phyloP scores from a whole-genome alignment of 2,113 vertebrate genomes.

The Crotalus helleri region DNA sequence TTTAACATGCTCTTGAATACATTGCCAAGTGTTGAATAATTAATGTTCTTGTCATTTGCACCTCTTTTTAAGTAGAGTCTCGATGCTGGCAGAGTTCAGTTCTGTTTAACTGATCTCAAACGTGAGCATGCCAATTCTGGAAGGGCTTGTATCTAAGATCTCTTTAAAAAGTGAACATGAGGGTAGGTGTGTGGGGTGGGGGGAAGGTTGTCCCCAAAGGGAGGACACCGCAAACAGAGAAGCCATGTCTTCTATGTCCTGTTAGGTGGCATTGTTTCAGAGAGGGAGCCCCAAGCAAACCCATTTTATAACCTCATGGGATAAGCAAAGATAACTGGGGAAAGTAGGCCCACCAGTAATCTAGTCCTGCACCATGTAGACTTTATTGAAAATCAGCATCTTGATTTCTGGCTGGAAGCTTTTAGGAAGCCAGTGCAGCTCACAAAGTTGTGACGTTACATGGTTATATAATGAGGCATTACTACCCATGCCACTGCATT shows the following conservation, averaged over 20 bases:
- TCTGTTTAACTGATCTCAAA: background rate
- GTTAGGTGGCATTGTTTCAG: background rate
- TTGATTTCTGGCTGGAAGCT: background rate
- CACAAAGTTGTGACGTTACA: background rate
- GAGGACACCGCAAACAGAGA: background rate
- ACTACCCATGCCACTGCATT: background rate
- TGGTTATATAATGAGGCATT: background rate
- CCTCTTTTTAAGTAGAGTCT: conserved; percentile 24
- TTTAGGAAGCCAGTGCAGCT: background rate
- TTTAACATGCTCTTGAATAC: background rate
- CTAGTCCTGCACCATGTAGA: background rate
- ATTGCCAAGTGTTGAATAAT: background rate
- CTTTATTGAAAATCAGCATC: background rate
- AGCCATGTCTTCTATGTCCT: background rate
- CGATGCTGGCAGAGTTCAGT: background rate
- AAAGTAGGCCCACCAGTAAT: background rate
- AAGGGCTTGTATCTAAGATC: background rate
- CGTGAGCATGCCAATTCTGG: background rate
- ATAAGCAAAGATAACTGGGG: background rate
- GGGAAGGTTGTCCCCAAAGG: background rate
- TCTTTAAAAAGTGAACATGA: background rate
- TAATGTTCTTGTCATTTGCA: background rate
- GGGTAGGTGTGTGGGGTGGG: background rate
- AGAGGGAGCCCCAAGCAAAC: background rate
- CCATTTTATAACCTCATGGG: background rate